Percentiles rank a stretch among this genome's conserved stretches.
Conservation (phyloP, 2,113 vertebrate species). For the Leucoraja erinaceus region DNA sequence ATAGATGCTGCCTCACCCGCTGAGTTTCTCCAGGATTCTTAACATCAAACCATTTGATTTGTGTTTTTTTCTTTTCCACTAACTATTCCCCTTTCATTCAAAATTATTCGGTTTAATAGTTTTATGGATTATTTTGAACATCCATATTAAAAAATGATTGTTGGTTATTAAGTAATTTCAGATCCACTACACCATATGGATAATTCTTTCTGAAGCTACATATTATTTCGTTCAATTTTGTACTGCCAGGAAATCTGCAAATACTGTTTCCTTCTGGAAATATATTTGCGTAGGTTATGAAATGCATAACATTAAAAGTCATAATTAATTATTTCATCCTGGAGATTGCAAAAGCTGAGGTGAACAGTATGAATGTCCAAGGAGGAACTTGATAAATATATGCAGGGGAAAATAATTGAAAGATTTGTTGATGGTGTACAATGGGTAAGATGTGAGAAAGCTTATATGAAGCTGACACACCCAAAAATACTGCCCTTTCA, state of each 20-base stretch:
- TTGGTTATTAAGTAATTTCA: background rate
- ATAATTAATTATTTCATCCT: background rate
- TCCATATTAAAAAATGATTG: background rate
- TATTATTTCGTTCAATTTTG: background rate
- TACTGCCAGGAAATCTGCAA: background rate
- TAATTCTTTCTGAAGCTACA: background rate
- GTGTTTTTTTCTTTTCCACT: background rate
- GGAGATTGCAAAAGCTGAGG: background rate
- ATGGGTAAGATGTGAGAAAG: too few species aligned
- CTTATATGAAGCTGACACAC: too few species aligned
- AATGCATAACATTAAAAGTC: background rate
- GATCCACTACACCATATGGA: too few species aligned
- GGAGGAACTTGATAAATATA: background rate
- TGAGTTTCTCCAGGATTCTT: background rate
- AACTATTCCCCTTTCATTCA: background rate
- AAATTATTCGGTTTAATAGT: background rate
- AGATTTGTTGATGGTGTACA: too few species aligned
- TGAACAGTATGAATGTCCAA: background rate
- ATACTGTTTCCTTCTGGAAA: background rate
- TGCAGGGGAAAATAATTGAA: background rate
- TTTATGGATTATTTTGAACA: background rate
- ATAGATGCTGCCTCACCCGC: too few species aligned
- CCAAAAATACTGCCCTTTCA: too few species aligned
- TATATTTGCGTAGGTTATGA: background rate
- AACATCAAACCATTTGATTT: background rate